phyloP scores from a whole-genome alignment of 92 coral and sea anemone species.

The Anthopleura xanthogrammica region DNA sequence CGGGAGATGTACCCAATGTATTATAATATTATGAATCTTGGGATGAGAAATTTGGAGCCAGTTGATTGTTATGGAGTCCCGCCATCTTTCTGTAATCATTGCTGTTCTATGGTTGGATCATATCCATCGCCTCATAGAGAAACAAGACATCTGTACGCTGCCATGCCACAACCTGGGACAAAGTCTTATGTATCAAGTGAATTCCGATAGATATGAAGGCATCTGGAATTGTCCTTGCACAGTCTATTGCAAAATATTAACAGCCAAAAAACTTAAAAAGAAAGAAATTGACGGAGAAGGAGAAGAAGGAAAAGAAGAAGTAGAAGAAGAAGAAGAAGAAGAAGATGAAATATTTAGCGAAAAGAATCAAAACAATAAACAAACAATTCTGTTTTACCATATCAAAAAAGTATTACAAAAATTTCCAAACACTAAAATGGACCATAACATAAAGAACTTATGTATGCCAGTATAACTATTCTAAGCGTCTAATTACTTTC shows the following conservation, averaged over 20 bases:
- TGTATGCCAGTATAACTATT: too few species aligned
- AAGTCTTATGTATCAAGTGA: background rate
- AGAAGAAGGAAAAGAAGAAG: too few species aligned
- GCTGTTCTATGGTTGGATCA: constrained; percentile 14
- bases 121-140: constrained; percentile 12
- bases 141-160: background rate
- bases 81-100: constrained; percentile 12
- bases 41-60: constrained; percentile 25
- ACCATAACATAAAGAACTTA: too few species aligned
- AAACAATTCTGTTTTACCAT: background rate
- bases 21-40: constrained; percentile 25
- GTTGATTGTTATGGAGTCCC: constrained; percentile 13
- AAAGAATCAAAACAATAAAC: too few species aligned
- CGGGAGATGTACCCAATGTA: constrained; percentile 36
- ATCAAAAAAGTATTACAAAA: too few species aligned
- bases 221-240: background rate
- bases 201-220: background rate
- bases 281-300: too few species aligned
- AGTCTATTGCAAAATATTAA: too few species aligned
- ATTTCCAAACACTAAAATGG: too few species aligned
- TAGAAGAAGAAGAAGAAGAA: background rate
- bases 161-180: background rate
- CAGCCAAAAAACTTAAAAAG: too few species aligned
- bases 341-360: background rate
- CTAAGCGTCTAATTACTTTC: background rate